Conservation (phyloP, 2,888 invertebrate genomes). For the Megalurothrips usitatus region DNA sequence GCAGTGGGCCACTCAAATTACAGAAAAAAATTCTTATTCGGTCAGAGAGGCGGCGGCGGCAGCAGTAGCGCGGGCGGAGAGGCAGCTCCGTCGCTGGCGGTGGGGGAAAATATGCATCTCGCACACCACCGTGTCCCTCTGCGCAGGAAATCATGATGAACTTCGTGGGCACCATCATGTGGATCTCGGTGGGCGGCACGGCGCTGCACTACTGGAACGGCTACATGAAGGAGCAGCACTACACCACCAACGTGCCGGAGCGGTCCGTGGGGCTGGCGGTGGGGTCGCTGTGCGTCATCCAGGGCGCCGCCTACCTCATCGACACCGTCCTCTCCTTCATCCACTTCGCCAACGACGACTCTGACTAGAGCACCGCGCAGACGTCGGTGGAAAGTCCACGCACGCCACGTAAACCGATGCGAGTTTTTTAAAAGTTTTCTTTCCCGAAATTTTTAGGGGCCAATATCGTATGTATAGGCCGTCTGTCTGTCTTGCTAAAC, state of each 20-base stretch:
- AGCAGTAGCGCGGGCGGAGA: too few relatives aligned
- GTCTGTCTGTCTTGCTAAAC: too few relatives aligned
- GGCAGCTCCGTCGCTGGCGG: too few relatives aligned
- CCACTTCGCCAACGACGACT: slow-evolving; percentile 62
- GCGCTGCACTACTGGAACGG: slow-evolving; percentile 87
- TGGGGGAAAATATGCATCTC: too few relatives aligned
- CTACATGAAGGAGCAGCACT: slow-evolving; percentile 75
- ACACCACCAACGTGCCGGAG: slow-evolving; percentile 66
- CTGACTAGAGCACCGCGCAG: slow-evolving; percentile 27
- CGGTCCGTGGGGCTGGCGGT: slow-evolving; percentile 76
- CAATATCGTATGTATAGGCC: too few relatives aligned
- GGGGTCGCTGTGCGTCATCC: slow-evolving; percentile 73
- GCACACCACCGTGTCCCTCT: background rate
- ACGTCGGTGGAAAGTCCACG: too few relatives aligned
- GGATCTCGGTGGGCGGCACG: slow-evolving; percentile 79
- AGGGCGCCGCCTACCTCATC: slow-evolving; percentile 73
- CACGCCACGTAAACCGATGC: too few relatives aligned
- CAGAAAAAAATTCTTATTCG: too few relatives aligned
- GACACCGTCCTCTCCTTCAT: slow-evolving; percentile 73
- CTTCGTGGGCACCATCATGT: slow-evolving; percentile 76
- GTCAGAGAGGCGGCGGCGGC: too few relatives aligned
- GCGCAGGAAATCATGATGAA: slow-evolving; percentile 82
- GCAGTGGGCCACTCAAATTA: too few relatives aligned
- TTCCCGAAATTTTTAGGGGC: too few relatives aligned
- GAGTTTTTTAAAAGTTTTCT: too few relatives aligned